phyloP scores from a whole-genome alignment of 1,140 invertebrate genomes.

The Mylabris phalerata region DNA sequence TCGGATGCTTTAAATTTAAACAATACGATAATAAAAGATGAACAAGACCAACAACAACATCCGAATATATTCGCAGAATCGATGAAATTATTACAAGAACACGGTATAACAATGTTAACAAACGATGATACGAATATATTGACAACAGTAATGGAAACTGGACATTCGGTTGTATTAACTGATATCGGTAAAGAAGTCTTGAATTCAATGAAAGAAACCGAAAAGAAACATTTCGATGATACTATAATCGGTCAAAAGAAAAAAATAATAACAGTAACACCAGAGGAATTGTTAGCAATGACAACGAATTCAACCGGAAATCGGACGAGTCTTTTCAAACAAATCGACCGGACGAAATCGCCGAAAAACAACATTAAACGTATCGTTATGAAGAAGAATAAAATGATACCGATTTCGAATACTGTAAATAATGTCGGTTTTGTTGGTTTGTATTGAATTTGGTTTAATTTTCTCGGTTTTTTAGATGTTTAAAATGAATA shows the following conservation, averaged over 20 bases:
- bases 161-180: constrained; percentile 69
- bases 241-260: constrained; percentile 18
- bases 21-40: background rate
- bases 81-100: constrained; percentile 60
- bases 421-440: constrained; percentile 25
- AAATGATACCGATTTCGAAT: constrained; percentile 27
- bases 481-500: constrained; percentile 38
- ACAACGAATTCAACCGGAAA: constrained; percentile 15
- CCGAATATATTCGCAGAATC: constrained; percentile 24
- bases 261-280: constrained; percentile 38
- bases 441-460: background rate
- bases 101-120: constrained; percentile 74
- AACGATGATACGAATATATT: constrained; percentile 65
- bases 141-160: constrained; percentile 70
- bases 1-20: constrained; percentile 4
- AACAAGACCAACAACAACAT: constrained; percentile 13
- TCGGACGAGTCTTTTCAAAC: constrained; percentile 17
- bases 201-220: constrained; percentile 49
- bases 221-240: constrained; percentile 34
- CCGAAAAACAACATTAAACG: constrained; percentile 37
- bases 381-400: constrained; percentile 42
- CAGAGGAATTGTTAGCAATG: constrained; percentile 38
- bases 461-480: constrained; percentile 15
- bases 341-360: constrained; percentile 18
- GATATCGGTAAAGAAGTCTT: constrained; percentile 71